Conservation (phyloP, 1,140 invertebrate species). For the Ruditapes philippinarum region DNA sequence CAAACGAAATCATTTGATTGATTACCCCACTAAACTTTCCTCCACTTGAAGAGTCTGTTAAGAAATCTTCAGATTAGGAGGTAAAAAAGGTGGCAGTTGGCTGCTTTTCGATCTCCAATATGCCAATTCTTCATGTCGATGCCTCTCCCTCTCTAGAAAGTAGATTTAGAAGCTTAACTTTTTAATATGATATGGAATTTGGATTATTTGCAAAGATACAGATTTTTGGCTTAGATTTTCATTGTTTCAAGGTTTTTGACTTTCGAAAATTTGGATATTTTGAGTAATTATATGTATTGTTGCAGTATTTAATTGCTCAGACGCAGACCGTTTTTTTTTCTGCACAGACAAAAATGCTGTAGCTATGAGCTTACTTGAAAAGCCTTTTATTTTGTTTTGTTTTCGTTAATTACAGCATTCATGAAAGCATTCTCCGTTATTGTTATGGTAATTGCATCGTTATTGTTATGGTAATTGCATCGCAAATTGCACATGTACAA, state of each 20-base stretch:
- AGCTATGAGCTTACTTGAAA: background rate
- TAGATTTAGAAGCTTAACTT: background rate
- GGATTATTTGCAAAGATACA: background rate
- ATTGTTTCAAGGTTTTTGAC: background rate
- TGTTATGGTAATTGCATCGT: no score
- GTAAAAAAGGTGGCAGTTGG: background rate
- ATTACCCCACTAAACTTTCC: constrained; percentile 5
- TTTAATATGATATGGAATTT: constrained; percentile 9
- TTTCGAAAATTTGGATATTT: background rate
- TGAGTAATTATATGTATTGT: background rate
- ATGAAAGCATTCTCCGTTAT: background rate
- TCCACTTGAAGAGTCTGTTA: constrained; percentile 1
- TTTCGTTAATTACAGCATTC: background rate
- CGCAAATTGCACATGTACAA: no score
- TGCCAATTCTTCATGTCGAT: constrained; percentile 1
- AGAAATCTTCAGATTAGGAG: background rate
- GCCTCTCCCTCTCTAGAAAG: background rate
- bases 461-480: no score
- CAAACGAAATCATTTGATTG: constrained; percentile 27
- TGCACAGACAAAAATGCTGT: no score
- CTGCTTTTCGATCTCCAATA: background rate
- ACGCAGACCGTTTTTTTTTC: no score
- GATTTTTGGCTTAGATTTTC: background rate
- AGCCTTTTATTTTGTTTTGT: no score
- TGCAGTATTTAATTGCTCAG: no score